Conservation (phyloP, 2,113 vertebrate genomes). For the Sorex araneus region DNA sequence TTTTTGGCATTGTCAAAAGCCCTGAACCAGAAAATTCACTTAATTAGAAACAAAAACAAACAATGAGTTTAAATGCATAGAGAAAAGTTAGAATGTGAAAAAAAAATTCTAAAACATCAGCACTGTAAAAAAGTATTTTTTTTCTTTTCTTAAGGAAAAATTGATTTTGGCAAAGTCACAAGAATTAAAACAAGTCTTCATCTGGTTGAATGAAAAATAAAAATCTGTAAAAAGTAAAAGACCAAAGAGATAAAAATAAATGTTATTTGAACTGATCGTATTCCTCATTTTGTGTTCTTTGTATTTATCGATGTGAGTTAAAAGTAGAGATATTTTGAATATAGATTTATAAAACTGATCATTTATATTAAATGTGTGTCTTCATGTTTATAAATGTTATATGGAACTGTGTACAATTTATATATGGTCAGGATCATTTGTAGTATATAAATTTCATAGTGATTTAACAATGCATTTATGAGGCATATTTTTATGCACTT, state of each 20-base stretch:
- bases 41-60: constrained; percentile 78
- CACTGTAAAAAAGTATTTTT: background rate
- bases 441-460: rapidly evolving
- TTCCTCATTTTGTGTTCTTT: background rate
- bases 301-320: background rate
- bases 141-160: background rate
- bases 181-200: background rate
- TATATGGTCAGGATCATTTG: background rate
- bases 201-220: background rate
- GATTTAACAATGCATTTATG: background rate
- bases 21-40: constrained; percentile 75
- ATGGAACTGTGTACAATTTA: background rate
- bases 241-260: rapidly evolving
- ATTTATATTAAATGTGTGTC: background rate
- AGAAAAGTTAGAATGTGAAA: background rate
- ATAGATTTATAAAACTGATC: background rate
- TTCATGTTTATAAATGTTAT: background rate
- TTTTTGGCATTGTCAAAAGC: constrained; percentile 66
- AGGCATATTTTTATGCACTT: rapidly evolving
- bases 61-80: background rate
- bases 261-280: background rate
- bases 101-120: background rate
- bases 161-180: background rate
- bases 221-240: too few species aligned
- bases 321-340: background rate